A percentile compares a stretch with the other conserved stretches of the same genome.
phyloP scores from a whole-genome alignment of 2,113 vertebrate species.

The Mormoops blainvillei region DNA sequence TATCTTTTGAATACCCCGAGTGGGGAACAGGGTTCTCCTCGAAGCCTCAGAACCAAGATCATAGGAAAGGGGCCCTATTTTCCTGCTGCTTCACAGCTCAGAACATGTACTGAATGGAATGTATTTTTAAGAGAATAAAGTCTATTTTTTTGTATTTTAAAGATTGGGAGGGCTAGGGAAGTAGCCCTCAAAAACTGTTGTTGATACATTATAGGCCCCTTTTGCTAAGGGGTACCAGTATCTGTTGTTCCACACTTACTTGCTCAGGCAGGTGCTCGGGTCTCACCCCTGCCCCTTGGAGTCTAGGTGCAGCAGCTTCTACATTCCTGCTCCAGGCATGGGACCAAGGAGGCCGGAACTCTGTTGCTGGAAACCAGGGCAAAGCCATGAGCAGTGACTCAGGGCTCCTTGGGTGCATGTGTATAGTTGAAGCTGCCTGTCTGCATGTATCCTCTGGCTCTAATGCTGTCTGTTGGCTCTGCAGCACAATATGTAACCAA shows the following conservation, averaged over 20 bases:
- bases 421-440: constrained; percentile 77
- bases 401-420: constrained; percentile 81
- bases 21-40: constrained; percentile 60
- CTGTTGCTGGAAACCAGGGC: constrained; percentile 58
- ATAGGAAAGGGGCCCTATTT: constrained; percentile 64
- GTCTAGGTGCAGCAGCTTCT: constrained; percentile 55
- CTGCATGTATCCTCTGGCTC: constrained; percentile 81
- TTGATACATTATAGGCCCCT: constrained; percentile 57
- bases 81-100: constrained; percentile 74
- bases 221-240: background rate
- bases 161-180: constrained; percentile 75
- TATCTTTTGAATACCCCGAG: constrained; percentile 20
- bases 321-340: constrained; percentile 52
- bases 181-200: constrained; percentile 67
- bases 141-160: constrained; percentile 87
- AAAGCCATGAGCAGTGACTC: constrained; percentile 61
- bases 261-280: constrained; percentile 54
- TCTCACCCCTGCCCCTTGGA: constrained; percentile 41
- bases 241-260: constrained; percentile 55
- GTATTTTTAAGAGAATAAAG: constrained; percentile 86
- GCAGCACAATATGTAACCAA: constrained; percentile 81
- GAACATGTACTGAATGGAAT: constrained; percentile 80
- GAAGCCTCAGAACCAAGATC: constrained; percentile 45
- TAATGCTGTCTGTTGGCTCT: constrained; percentile 73
- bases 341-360: constrained; percentile 51